Percentiles rank a stretch among this genome's conserved stretches.
Evolutionary conservation across 2,888 invertebrate species (phyloP).

Genomic region (Sinopyrophorus schimmeli): DNA sequence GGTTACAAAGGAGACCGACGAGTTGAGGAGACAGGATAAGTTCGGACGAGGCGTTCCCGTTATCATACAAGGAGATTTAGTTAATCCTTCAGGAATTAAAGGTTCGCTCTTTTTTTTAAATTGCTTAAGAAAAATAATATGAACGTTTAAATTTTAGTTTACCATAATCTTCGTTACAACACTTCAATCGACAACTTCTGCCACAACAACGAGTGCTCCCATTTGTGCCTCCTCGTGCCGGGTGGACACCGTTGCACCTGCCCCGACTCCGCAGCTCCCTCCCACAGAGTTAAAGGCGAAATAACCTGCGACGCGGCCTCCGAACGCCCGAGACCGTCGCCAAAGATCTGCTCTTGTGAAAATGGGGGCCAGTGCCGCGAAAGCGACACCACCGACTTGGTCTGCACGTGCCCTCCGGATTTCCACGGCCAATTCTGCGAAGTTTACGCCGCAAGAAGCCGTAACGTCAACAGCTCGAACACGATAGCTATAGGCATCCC

Average conservation of each 20-base stretch:
- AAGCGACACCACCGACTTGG: slow-evolving; percentile 59
- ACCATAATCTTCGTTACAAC: slow-evolving; percentile 84
- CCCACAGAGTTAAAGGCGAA: slow-evolving; percentile 60
- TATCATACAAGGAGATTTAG: slow-evolving; percentile 78
- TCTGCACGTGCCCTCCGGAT: slow-evolving; percentile 73
- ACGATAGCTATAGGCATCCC: slow-evolving; percentile 81
- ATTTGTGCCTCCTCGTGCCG: slow-evolving; percentile 90
- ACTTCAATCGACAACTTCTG: slow-evolving; percentile 71
- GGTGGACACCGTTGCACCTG: slow-evolving; percentile 88
- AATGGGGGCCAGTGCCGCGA: slow-evolving; percentile 82
- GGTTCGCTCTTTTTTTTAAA: slow-evolving; percentile 52
- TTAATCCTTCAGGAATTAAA: slow-evolving; percentile 85
- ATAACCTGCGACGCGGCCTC: slow-evolving; percentile 82
- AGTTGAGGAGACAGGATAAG: slow-evolving; percentile 89
- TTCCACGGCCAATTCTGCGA: slow-evolving; percentile 78
- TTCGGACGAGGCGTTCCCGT: slow-evolving; percentile 93
- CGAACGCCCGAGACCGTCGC: slow-evolving; percentile 74
- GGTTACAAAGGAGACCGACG: slow-evolving; percentile 88
- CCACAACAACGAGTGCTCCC: slow-evolving; percentile 77
- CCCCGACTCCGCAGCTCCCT: slow-evolving; percentile 71
- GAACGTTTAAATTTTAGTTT: slow-evolving; percentile 59
- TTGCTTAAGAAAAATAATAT: not conserved
- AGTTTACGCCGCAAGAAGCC: slow-evolving; percentile 63
- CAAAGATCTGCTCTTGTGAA: slow-evolving; percentile 80
- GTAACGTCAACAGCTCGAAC: slow-evolving; percentile 60